A percentile compares a stretch with the other conserved stretches of the same genome.
Evolutionary conservation across 2,888 invertebrate species (phyloP).

Genomic region (Cyrtodaria siliqua): DNA sequence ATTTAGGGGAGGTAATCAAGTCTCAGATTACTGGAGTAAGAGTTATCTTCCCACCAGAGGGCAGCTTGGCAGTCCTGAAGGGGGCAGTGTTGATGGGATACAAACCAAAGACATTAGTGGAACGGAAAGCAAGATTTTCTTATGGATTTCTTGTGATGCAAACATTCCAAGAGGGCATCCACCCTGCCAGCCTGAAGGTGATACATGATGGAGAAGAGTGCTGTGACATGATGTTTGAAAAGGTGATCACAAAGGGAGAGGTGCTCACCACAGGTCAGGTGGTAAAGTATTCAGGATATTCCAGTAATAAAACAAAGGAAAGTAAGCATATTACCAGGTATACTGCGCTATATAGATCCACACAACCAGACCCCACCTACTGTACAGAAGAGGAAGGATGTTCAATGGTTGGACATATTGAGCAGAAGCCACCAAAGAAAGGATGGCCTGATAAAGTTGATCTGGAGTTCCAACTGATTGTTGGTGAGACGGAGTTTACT

Average conservation of each 20-base stretch:
- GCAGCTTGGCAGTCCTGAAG: conserved; percentile 38
- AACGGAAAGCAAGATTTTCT: conserved; percentile 26
- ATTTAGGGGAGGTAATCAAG: conserved; percentile 25
- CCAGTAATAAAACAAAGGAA: conserved; percentile 9
- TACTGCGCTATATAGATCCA: conserved; percentile 22
- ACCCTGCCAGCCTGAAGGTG: conserved; percentile 24
- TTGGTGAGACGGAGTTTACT: conserved; percentile 36
- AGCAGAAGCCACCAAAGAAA: no score
- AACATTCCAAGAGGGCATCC: conserved; percentile 17
- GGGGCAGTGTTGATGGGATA: conserved; percentile 41
- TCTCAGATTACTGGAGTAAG: conserved; percentile 5
- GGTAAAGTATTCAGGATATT: conserved; percentile 6
- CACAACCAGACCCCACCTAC: conserved; percentile 14
- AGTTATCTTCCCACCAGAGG: conserved; percentile 16
- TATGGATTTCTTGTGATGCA: conserved; percentile 31
- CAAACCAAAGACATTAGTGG: conserved; percentile 19
- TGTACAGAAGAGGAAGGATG: conserved; percentile 34
- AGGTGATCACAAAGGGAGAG: conserved; percentile 30
- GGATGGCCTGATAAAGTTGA: neutral
- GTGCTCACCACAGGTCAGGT: conserved; percentile 21
- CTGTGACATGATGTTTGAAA: conserved; percentile 24
- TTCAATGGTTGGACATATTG: neutral
- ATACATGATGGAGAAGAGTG: conserved; percentile 30
- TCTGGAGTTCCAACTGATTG: conserved; percentile 22
- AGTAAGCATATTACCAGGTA: conserved; percentile 14